Evolutionary conservation across 1,140 invertebrate genomes (phyloP), one percentile per base, ranked within the genome.

Genomic region (Cotesia vestalis): DNA sequence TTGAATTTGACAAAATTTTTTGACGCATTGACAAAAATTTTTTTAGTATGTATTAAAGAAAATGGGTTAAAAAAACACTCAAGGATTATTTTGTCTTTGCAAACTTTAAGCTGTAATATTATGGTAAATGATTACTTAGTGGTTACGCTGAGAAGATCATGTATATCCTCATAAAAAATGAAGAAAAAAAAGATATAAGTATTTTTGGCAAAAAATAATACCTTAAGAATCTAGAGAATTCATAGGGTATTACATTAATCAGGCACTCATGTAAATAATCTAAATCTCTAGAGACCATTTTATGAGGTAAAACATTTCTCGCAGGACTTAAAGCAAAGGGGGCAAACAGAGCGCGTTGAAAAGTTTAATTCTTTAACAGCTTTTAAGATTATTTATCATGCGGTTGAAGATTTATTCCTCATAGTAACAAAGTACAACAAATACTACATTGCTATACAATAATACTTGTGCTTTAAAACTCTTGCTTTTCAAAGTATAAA

Each of bases 301-400:
- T 38, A 62, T 62, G 11, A 36, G 11, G n/a, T 57, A 20, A 17
- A 57, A 57, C 36, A 62, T 62, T 14, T 62, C 36, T 38, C 34
- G 14, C 3, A 64, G 35, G 36, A 46, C 8, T 17, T 20, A 64
- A 51, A 20, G 34, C 11, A 12, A 40, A 27, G 27, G 36, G 36
- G 36, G 40, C 68, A 70, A 70, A 61, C 59, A 70, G 68, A 70
- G 57, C n/a, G 17, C 57, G 57, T 35, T 60, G 60, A 61, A 70
- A 70, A 70, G 68, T 59, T 52, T 40, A 27, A 59, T 51, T 20
- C 68, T 70, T 34, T 36, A 66, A 52, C 46, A 20, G 38, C 11
- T 3, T 14, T 62, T 12, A 27, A 59, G 40, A 70, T 63, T 46
- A 46, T 46, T 70, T 70, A 70, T 62, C 68, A 70, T 70, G 68